A percentile compares a stretch with the other conserved stretches of the same genome.
phyloP scores from a whole-genome alignment of 2,888 invertebrate species.

The Pheosia gnoma region DNA sequence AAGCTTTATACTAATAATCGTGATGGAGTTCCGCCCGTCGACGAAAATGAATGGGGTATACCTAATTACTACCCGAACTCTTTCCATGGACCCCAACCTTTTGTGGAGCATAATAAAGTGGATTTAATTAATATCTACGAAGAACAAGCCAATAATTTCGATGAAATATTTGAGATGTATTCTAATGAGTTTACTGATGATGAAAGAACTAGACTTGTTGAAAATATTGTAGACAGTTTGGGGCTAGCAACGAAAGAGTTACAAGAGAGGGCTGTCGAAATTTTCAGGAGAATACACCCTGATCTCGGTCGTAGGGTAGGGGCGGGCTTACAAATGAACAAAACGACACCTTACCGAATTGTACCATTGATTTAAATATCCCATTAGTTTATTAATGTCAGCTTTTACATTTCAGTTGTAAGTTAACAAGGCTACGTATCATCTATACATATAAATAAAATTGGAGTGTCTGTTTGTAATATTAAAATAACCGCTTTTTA shows the following conservation, averaged over 20 bases:
- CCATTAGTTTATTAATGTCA: too few species aligned
- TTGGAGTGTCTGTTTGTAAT: too few species aligned
- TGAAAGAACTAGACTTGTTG: background rate
- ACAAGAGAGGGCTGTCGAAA: slow-evolving; percentile 45
- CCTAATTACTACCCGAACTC: background rate
- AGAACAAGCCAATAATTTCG: background rate
- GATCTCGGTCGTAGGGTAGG: slow-evolving; percentile 86
- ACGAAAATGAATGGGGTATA: background rate
- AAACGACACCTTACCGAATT: too few species aligned
- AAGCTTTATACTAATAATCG: background rate
- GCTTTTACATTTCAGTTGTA: too few species aligned
- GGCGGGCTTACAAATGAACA: slow-evolving; percentile 42
- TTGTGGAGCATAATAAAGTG: background rate
- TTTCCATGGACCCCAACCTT: background rate
- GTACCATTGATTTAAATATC: too few species aligned
- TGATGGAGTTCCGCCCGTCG: background rate
- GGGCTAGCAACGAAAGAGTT: background rate
- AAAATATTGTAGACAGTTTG: background rate
- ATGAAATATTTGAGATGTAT: background rate
- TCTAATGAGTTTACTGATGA: background rate
- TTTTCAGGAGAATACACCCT: slow-evolving; percentile 84
- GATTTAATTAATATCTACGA: background rate
- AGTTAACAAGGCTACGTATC: too few species aligned
- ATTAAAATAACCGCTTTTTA: too few species aligned
- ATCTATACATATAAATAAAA: too few species aligned